These are phyloP conservation scores for Poecilia gillii DNA, from an alignment of 2,797 vertebrate species.

Conservation along the genomic window DNA sequence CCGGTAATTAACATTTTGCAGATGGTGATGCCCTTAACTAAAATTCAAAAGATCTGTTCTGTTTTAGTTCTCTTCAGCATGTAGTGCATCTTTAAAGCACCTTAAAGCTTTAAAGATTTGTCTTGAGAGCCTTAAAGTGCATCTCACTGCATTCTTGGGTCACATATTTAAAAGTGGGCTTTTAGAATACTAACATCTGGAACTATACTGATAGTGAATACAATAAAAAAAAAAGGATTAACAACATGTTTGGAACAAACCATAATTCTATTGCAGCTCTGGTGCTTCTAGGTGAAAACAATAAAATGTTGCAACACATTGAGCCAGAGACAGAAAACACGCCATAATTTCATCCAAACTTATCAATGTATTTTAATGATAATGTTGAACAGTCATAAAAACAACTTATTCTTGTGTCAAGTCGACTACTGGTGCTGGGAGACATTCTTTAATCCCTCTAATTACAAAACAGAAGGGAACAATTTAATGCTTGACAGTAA, in stretches of 20 bases:
- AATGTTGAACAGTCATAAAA: neutral
- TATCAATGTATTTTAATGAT: neutral
- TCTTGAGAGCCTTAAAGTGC: too few species aligned
- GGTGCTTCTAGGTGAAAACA: neutral
- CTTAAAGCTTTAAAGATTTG: too few species aligned
- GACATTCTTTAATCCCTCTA: neutral
- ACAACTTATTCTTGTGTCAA: neutral
- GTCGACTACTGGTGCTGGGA: neutral
- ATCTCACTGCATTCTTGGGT: too few species aligned
- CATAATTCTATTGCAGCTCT: neutral
- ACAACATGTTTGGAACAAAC: neutral
- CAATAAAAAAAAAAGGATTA: neutral
- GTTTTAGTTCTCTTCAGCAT: too few species aligned
- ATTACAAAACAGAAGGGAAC: neutral
- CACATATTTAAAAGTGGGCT: too few species aligned
- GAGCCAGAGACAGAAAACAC: neutral
- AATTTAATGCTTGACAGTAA: slow-evolving; percentile 32
- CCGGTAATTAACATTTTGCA: too few species aligned
- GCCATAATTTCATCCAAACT: neutral
- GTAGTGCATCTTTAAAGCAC: too few species aligned
- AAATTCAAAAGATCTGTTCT: too few species aligned
- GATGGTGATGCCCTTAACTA: too few species aligned
- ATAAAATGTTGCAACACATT: neutral
- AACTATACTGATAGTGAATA: neutral
- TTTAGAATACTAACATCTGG: too few species aligned